These are phyloP conservation scores for Ctena decussata DNA, from an alignment of 2,888 invertebrate species.

Conservation along the genomic window DNA sequence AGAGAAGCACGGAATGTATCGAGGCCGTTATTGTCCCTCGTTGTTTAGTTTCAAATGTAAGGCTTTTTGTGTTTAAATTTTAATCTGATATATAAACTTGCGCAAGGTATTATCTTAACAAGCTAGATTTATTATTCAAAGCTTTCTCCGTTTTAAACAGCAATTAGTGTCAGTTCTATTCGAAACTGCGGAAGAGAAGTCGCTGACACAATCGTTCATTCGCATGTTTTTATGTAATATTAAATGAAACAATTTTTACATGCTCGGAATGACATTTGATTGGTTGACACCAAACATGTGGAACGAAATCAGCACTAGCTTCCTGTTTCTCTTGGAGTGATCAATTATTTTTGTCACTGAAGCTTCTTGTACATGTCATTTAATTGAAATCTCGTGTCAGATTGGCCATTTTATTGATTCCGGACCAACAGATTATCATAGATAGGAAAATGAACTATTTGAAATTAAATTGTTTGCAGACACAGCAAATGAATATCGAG, in stretches of 20 bases:
- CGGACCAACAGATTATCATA: background rate
- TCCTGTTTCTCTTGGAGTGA: background rate
- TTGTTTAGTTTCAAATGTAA: too few species aligned
- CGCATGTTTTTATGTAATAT: background rate
- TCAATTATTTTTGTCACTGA: too few species aligned
- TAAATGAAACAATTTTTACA: background rate
- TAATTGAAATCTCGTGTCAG: conserved; percentile 1
- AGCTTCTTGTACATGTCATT: background rate
- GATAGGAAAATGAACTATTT: too few species aligned
- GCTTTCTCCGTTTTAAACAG: too few species aligned
- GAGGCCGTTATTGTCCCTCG: too few species aligned
- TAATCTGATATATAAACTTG: too few species aligned
- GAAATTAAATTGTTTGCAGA: too few species aligned
- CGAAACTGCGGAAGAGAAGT: background rate
- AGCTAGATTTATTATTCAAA: too few species aligned
- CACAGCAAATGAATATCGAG: too few species aligned
- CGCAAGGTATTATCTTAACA: too few species aligned
- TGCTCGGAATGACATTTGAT: background rate
- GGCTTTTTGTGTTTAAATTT: too few species aligned
- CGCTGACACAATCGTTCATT: background rate
- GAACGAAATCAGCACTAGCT: background rate
- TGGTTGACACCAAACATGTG: background rate
- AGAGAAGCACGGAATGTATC: too few species aligned
- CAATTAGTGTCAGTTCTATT: background rate
- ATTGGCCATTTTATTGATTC: background rate